These are phyloP conservation scores for Tetragnatha versicolor DNA, from an alignment of 1,140 invertebrate species.

Conservation along the genomic window DNA sequence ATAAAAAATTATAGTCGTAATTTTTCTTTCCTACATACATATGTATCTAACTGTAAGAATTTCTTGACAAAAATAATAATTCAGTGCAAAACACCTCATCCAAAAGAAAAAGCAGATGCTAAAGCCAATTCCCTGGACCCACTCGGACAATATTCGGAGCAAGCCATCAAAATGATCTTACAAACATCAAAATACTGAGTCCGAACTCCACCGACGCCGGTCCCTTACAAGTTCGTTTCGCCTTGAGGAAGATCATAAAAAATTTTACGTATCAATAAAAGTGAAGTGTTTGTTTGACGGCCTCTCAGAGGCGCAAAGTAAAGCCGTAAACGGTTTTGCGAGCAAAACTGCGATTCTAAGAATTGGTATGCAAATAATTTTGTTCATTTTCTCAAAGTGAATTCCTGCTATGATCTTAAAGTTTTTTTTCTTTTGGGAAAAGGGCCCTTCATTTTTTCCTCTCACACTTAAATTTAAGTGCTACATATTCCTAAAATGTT, in stretches of 20 bases:
- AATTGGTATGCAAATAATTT: constrained; percentile 42
- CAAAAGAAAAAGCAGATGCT: too few species aligned
- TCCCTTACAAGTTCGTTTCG: constrained; percentile 8
- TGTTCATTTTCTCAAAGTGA: constrained; percentile 22
- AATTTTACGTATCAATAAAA: constrained; percentile 32
- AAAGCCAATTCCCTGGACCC: too few species aligned
- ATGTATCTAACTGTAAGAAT: too few species aligned
- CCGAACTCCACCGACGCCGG: not conserved
- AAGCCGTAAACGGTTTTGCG: constrained; percentile 29
- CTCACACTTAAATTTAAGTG: not conserved
- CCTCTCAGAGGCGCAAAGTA: constrained; percentile 23
- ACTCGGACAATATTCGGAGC: too few species aligned
- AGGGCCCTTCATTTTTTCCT: not conserved
- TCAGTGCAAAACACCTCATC: too few species aligned
- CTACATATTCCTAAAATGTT: not conserved
- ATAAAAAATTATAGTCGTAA: too few species aligned
- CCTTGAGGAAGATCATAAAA: not conserved
- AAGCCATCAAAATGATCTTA: constrained; percentile 24
- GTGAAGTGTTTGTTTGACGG: constrained; percentile 30
- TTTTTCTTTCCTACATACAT: too few species aligned
- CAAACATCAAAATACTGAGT: constrained; percentile 3
- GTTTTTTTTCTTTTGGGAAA: not conserved
- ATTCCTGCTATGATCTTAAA: constrained; percentile 1
- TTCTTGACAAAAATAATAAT: too few species aligned
- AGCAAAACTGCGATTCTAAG: constrained; percentile 32